Evolutionary conservation across 2,888 invertebrate species (phyloP).

Genomic region (Agrotis puta): DNA sequence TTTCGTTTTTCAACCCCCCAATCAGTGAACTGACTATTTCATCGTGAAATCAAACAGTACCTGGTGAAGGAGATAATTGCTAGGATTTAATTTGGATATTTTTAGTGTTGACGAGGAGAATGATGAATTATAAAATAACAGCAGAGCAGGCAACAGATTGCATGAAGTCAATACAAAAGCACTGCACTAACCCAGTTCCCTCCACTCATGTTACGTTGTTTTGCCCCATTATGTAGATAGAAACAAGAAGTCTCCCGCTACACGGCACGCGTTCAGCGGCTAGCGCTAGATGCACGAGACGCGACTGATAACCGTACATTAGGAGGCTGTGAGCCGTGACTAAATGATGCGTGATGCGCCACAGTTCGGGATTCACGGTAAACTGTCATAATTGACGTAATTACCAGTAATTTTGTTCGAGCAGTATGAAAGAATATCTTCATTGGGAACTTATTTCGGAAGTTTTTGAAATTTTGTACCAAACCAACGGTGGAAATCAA

Average conservation of each 20-base stretch:
- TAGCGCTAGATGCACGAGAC: conserved; percentile 21
- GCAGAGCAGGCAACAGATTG: background rate
- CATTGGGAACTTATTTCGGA: background rate
- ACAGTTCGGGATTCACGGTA: conserved; percentile 21
- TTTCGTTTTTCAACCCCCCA: no score
- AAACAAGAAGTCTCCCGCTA: conserved; percentile 57
- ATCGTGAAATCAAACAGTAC: no score
- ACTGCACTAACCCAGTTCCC: conserved; percentile 47
- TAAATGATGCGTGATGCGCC: conserved; percentile 39
- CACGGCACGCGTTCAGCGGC: conserved; percentile 35
- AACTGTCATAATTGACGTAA: conserved; percentile 20
- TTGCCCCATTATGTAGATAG: conserved; percentile 49
- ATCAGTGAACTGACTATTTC: no score
- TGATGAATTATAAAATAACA: no score
- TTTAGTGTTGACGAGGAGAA: no score
- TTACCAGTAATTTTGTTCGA: background rate
- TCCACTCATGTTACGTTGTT: conserved; percentile 35
- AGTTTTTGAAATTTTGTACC: background rate
- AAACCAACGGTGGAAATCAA: background rate
- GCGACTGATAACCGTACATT: conserved; percentile 52
- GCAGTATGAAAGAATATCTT: conserved; percentile 1
- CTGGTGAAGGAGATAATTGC: no score
- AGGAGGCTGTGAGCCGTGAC: conserved; percentile 45
- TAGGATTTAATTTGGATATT: no score
- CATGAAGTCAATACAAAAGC: conserved; percentile 16